A percentile compares a stretch with the other conserved stretches of the same genome.
Conservation (phyloP, 2,888 invertebrate species). For the Ceratothoa steindachneri region DNA sequence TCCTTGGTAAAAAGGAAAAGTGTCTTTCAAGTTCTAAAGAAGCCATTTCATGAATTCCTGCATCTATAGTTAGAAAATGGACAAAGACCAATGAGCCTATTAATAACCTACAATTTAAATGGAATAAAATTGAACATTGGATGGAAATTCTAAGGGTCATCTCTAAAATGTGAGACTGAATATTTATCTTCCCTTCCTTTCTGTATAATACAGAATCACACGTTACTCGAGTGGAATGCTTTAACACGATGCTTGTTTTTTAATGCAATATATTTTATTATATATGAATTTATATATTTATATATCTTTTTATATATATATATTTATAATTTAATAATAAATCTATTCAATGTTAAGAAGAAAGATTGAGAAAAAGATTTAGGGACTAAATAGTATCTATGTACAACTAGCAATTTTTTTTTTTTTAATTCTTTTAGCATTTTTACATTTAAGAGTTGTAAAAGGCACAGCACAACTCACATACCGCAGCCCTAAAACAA, state of each 20-base stretch:
- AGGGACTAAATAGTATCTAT: neutral
- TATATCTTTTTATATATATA: neutral
- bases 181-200: neutral
- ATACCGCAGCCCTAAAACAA: neutral
- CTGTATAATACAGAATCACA: neutral
- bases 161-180: neutral
- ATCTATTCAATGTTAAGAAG: neutral
- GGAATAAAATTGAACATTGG: neutral
- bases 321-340: neutral
- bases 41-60: neutral
- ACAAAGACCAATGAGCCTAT: neutral
- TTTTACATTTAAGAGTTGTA: neutral
- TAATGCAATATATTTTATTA: neutral
- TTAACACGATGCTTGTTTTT: neutral
- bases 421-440: neutral
- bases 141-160: neutral
- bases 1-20: neutral
- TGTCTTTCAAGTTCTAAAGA: neutral
- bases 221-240: neutral
- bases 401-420: neutral
- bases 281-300: neutral
- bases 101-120: neutral
- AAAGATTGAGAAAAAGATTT: neutral
- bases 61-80: neutral
- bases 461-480: neutral